Percentiles rank a stretch among this genome's conserved stretches.
Conservation (phyloP, 2,888 invertebrate species). For the Synanthedon formicaeformis region DNA sequence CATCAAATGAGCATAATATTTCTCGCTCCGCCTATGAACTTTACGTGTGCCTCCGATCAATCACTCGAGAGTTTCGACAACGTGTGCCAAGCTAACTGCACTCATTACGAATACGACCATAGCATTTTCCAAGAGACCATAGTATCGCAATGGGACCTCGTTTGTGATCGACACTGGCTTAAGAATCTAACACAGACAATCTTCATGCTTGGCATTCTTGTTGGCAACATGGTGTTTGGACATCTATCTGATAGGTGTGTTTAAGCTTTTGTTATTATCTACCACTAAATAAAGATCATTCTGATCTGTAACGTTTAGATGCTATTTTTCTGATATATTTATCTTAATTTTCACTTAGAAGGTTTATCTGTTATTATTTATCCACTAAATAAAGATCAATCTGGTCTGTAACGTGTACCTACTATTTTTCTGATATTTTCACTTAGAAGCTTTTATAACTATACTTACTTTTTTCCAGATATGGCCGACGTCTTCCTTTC, state of each 20-base stretch:
- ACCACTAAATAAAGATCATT: too few species aligned
- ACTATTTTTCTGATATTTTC: not conserved
- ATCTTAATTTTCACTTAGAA: too few species aligned
- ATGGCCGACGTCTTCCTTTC: conserved; percentile 80
- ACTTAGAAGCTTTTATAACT: not conserved
- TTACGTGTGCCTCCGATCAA: conserved; percentile 51
- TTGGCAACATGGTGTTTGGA: conserved; percentile 81
- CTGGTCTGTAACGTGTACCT: too few species aligned
- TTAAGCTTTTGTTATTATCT: not conserved
- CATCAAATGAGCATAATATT: conserved; percentile 84
- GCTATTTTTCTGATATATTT: not conserved
- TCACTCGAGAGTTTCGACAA: conserved; percentile 44
- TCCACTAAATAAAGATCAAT: too few species aligned
- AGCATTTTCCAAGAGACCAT: conserved; percentile 79
- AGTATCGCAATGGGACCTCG: conserved; percentile 80
- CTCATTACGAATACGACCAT: conserved; percentile 71
- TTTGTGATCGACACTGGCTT: conserved; percentile 75
- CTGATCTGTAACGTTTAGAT: too few species aligned
- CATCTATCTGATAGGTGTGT: conserved; percentile 80
- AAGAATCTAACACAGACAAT: conserved; percentile 81
- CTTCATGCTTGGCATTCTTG: conserved; percentile 82
- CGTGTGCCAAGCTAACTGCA: conserved; percentile 67
- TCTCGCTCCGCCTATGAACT: conserved; percentile 76
- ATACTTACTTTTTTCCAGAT: conserved; percentile 57
- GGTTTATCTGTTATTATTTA: not conserved